phyloP scores from a whole-genome alignment of 2,797 vertebrate species.

The Myotis daubentonii region DNA sequence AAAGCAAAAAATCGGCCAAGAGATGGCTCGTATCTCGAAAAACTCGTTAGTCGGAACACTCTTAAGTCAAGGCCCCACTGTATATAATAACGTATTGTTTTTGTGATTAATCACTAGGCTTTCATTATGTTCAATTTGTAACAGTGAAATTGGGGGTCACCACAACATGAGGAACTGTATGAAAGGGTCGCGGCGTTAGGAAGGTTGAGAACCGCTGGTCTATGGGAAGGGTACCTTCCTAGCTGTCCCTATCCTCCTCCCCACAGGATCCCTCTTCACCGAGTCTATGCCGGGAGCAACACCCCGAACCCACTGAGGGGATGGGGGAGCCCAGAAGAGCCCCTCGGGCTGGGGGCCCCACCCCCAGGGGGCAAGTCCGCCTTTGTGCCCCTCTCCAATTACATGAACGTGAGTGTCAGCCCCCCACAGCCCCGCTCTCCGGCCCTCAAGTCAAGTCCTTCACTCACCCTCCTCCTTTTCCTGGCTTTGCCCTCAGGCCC shows the following conservation, averaged over 20 bases:
- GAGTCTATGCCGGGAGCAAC: constrained; percentile 82
- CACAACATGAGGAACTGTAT: no score
- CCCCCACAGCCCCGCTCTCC: accelerated
- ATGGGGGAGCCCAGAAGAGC: not conserved
- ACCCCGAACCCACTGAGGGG: constrained; percentile 77
- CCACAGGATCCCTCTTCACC: constrained; percentile 88
- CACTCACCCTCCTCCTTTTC: not conserved
- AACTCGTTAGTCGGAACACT: no score
- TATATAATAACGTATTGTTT: no score
- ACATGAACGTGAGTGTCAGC: constrained; percentile 88
- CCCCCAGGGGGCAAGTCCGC: not conserved
- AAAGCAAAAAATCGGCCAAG: no score
- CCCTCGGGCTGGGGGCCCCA: not conserved
- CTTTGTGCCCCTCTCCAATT: constrained; percentile 90
- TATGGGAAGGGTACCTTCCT: not conserved
- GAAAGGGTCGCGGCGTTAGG: no score
- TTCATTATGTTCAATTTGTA: no score
- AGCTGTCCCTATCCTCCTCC: not conserved
- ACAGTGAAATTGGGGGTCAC: no score
- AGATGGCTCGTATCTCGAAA: no score
- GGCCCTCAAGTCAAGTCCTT: no score
- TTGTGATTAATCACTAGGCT: no score
- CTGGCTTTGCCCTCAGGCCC: constrained; percentile 24
- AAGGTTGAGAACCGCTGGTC: not conserved
- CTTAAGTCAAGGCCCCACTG: no score